Conservation (phyloP, 2,113 vertebrate species). For the Corythaeola cristata region DNA sequence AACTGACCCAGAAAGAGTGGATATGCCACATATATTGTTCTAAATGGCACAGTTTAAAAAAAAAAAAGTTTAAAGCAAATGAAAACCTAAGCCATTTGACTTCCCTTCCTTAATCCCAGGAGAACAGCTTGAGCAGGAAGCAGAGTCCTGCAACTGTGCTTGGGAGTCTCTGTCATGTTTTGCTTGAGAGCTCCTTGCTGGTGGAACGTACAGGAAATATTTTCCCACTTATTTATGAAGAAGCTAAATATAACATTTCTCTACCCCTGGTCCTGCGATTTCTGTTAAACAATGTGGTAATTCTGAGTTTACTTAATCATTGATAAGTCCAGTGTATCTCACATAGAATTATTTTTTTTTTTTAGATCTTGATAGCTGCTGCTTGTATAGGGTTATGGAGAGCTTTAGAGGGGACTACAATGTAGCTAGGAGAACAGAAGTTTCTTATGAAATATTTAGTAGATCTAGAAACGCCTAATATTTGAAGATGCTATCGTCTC, state of each 20-base stretch:
- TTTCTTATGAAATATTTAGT: neutral
- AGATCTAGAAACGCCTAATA: neutral
- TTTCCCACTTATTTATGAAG: conserved; percentile 11
- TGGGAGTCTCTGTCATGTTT: neutral
- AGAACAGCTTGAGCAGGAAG: conserved; percentile 13
- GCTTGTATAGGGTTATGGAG: neutral
- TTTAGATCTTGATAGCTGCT: neutral
- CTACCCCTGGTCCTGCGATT: neutral
- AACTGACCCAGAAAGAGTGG: conserved; percentile 61
- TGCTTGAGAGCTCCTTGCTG: neutral
- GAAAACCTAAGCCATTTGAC: neutral
- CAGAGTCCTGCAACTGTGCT: neutral
- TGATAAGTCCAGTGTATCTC: neutral
- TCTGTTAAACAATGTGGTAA: neutral
- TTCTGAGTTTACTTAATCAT: neutral
- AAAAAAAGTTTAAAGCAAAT: neutral
- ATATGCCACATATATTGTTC: neutral
- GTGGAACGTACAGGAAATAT: neutral
- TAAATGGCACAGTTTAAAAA: neutral
- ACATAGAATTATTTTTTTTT: neutral
- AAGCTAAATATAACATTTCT: neutral
- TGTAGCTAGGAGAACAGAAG: neutral
- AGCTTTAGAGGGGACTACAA: neutral
- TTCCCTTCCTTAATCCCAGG: neutral
- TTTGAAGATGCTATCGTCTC: neutral